These are phyloP conservation scores for Terrapene triunguis DNA, from an alignment of 2,113 vertebrate species.

Conservation along the genomic window DNA sequence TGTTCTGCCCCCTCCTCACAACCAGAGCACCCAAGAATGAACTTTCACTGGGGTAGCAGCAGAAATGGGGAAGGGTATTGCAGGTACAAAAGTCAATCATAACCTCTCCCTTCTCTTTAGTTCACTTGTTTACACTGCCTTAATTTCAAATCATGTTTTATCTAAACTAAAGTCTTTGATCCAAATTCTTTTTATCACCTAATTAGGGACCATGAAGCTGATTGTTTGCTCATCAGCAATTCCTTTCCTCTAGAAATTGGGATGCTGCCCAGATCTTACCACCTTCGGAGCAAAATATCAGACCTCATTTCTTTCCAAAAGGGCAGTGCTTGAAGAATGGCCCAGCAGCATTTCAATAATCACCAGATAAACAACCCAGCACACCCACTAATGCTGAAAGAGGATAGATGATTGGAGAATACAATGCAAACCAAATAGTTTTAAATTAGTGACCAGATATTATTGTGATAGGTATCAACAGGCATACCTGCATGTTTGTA, in stretches of 20 bases:
- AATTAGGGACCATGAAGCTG: background rate
- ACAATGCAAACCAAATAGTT: background rate
- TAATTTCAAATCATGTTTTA: background rate
- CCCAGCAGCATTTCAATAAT: background rate
- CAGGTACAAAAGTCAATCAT: background rate
- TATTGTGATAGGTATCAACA: background rate
- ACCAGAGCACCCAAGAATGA: background rate
- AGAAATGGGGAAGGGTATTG: background rate
- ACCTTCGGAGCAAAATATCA: background rate
- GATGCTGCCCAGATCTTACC: background rate
- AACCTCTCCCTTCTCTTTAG: background rate
- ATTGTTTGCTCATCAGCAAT: background rate
- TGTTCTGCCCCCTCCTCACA: background rate
- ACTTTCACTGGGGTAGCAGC: background rate
- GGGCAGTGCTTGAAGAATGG: background rate
- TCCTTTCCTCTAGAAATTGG: background rate
- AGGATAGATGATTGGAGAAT: background rate
- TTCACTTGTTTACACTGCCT: background rate
- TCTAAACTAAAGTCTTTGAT: background rate
- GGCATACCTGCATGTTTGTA: background rate
- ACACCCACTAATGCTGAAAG: background rate
- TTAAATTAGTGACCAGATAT: constrained; percentile 7
- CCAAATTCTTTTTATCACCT: background rate
- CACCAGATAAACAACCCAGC: constrained; percentile 5
- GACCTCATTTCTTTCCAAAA: fast-evolving